These are phyloP conservation scores for Melanerpes formicivorus DNA, from an alignment of 2,113 vertebrate genomes.

Conservation along the genomic window DNA sequence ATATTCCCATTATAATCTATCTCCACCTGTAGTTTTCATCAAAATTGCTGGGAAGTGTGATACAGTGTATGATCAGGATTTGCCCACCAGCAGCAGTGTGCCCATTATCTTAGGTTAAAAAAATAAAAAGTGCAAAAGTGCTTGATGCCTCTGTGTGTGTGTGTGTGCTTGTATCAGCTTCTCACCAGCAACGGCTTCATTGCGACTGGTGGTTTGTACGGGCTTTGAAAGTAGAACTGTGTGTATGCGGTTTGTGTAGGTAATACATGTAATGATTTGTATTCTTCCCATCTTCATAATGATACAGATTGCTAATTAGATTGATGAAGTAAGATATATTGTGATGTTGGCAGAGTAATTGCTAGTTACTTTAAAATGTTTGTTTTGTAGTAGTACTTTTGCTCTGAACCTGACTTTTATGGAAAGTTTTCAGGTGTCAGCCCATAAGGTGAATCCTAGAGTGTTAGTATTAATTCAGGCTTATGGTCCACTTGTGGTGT, in stretches of 20 bases:
- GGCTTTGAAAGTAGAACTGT: constrained; percentile 9
- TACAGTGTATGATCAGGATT: constrained; percentile 65
- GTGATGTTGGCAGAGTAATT: constrained; percentile 22
- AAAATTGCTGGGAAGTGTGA: constrained; percentile 70
- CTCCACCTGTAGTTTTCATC: constrained; percentile 80
- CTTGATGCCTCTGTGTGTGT: neutral
- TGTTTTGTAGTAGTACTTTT: constrained; percentile 55
- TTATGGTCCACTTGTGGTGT: neutral
- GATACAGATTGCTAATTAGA: constrained; percentile 59
- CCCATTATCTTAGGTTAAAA: constrained; percentile 61
- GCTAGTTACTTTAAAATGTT: constrained; percentile 50
- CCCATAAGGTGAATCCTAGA: neutral
- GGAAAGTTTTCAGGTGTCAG: neutral
- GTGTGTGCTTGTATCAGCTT: constrained; percentile 30
- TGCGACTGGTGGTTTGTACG: constrained; percentile 65
- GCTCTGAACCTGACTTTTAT: constrained; percentile 40
- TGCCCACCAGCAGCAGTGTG: constrained; percentile 69
- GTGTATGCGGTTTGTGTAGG: neutral
- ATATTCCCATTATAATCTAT: constrained; percentile 73
- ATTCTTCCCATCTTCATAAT: constrained; percentile 6
- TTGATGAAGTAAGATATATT: constrained; percentile 58
- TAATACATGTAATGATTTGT: neutral
- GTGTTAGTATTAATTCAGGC: neutral
- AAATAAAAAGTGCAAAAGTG: constrained; percentile 60
- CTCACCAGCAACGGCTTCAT: constrained; percentile 59